Percentiles rank a stretch among this genome's conserved stretches.
Conservation (phyloP, 2,797 vertebrate genomes). For the Florisuga fusca region DNA sequence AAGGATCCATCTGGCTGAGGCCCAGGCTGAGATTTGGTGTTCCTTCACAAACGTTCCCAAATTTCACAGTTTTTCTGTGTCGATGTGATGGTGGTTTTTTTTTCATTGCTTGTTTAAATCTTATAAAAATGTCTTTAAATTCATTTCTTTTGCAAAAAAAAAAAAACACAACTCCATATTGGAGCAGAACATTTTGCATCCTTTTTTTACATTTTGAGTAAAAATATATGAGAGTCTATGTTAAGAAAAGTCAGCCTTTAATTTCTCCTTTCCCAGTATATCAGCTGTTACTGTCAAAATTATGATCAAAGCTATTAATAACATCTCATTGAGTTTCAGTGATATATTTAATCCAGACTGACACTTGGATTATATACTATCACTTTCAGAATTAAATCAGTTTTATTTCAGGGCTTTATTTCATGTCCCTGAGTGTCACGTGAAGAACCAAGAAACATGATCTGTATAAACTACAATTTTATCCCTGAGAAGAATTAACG, state of each 20-base stretch:
- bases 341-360: background rate
- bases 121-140: background rate
- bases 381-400: background rate
- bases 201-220: background rate
- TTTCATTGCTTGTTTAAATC: background rate
- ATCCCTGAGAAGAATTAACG: slow-evolving; percentile 16
- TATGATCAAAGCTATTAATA: background rate
- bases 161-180: background rate
- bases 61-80: background rate
- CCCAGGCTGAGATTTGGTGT: background rate
- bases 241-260: background rate
- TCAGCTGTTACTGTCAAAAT: background rate
- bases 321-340: background rate
- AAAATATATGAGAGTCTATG: background rate
- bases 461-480: background rate
- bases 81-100: background rate
- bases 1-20: background rate
- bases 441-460: background rate
- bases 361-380: background rate
- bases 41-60: background rate
- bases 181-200: background rate
- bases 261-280: background rate
- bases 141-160: background rate
- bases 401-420: background rate
- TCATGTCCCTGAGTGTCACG: background rate